phyloP scores from a whole-genome alignment of 2,113 vertebrate species.

The Platichthys flesus region DNA sequence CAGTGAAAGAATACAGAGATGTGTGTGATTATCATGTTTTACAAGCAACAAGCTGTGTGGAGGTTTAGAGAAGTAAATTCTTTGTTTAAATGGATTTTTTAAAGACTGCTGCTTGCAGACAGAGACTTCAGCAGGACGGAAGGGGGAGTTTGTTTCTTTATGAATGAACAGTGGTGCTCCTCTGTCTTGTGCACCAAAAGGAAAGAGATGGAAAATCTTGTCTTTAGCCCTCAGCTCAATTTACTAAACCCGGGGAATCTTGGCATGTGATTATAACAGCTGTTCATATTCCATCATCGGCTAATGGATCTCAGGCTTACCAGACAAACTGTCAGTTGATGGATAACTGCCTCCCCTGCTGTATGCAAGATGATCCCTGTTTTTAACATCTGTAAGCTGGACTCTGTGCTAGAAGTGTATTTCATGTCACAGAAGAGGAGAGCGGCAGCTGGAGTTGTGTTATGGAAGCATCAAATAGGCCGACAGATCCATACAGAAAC shows the following conservation, averaged over 20 bases:
- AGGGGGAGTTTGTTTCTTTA: too few species aligned
- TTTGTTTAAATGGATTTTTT: too few species aligned
- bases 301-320: not conserved
- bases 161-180: too few species aligned
- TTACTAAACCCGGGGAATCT: too few species aligned
- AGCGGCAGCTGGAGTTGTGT: slow-evolving; percentile 1
- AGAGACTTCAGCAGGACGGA: not conserved
- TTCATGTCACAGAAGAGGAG: not conserved
- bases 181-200: too few species aligned
- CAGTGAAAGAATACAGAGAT: not conserved
- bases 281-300: not conserved
- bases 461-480: not conserved
- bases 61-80: not conserved
- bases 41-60: not conserved
- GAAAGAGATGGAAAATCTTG: too few species aligned
- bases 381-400: not conserved
- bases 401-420: not conserved
- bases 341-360: not conserved
- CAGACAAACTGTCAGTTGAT: too few species aligned
- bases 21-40: not conserved
- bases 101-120: not conserved
- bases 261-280: too few species aligned
- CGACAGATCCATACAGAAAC: not conserved
- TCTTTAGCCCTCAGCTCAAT: too few species aligned
- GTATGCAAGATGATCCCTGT: not conserved